Evolutionary conservation across 2,888 invertebrate species (phyloP).

Genomic region (Melinaea menophilus): DNA sequence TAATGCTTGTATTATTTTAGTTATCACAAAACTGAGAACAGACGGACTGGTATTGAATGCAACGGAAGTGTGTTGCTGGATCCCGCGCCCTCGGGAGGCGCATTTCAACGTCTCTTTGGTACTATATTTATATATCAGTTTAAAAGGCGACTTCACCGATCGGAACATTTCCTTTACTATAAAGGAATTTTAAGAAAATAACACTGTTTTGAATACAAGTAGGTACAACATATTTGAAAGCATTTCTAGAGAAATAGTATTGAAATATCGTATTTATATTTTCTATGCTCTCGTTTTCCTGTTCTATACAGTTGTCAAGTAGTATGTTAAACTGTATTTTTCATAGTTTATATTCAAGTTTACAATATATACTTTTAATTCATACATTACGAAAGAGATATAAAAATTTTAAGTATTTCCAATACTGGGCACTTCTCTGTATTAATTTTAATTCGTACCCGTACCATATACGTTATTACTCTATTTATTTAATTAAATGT

Average conservation of each 20-base stretch:
- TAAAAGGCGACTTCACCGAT: conserved; percentile 62
- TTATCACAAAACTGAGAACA: conserved; percentile 21
- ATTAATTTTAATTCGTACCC: no score
- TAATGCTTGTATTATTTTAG: conserved; percentile 8
- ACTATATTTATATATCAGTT: conserved; percentile 63
- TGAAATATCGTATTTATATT: neutral
- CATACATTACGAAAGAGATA: no score
- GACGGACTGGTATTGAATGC: conserved; percentile 42
- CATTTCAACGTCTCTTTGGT: conserved; percentile 31
- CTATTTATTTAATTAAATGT: no score
- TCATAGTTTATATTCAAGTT: no score
- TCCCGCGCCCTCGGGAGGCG: conserved; percentile 44
- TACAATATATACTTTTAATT: no score
- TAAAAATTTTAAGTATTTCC: no score
- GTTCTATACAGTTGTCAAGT: no score
- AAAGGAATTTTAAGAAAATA: conserved; percentile 58
- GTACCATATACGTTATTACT: no score
- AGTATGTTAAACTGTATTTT: no score
- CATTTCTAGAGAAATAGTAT: conserved; percentile 11
- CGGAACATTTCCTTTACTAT: conserved; percentile 54
- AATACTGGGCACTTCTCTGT: no score
- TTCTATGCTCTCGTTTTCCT: neutral
- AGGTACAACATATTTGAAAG: conserved; percentile 21
- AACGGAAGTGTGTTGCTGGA: conserved; percentile 56
- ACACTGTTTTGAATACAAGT: conserved; percentile 50